Conservation (phyloP, 2,113 vertebrate species). For the Aythya baeri region DNA sequence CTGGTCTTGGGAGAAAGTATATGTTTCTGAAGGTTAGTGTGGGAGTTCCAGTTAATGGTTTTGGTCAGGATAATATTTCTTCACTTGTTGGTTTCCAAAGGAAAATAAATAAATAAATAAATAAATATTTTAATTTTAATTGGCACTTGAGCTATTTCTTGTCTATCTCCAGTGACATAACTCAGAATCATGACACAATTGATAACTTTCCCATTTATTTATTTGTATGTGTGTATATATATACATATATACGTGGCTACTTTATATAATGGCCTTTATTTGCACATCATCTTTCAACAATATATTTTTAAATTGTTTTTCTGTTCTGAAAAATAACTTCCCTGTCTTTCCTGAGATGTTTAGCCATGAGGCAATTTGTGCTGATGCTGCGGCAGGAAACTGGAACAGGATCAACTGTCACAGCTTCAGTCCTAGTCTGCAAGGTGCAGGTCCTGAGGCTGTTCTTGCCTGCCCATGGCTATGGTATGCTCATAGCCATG, state of each 20-base stretch:
- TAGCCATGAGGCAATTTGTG: neutral
- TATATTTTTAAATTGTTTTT: neutral
- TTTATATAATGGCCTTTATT: neutral
- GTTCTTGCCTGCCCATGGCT: neutral
- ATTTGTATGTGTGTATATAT: neutral
- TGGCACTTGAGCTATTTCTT: neutral
- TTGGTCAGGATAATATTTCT: neutral
- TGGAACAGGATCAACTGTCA: neutral
- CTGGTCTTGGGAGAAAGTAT: neutral
- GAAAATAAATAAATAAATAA: neutral
- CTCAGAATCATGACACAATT: neutral
- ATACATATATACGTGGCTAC: neutral
- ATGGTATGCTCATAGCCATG: neutral
- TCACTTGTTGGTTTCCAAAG: neutral
- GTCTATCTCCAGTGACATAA: neutral
- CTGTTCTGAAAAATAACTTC: neutral
- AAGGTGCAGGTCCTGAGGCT: neutral
- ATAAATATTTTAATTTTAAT: too few species aligned
- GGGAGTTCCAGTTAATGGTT: neutral
- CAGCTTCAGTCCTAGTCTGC: neutral
- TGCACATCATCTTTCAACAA: neutral
- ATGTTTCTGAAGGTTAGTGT: neutral
- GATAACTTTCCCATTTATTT: neutral
- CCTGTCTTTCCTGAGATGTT: neutral
- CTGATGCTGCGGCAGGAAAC: neutral